Evolutionary conservation across 2,797 vertebrate species (phyloP).

Genomic region (Coregonus sp.): DNA sequence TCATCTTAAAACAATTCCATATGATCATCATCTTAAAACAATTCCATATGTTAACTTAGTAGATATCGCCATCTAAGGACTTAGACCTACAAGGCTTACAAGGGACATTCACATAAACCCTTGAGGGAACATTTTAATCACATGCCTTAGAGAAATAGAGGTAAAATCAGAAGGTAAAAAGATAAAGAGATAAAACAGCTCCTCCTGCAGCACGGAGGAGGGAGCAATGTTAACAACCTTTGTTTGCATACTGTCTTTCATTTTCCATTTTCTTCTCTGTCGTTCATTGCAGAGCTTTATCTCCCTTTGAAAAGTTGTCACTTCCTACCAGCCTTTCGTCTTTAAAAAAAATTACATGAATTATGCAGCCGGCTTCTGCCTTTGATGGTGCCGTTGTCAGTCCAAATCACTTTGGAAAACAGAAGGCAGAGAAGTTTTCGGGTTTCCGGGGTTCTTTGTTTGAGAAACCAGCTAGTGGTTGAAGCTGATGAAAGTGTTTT

Average conservation of each 20-base stretch:
- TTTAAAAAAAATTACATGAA: conserved; percentile 67
- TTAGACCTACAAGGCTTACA: too few species aligned
- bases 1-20: too few species aligned
- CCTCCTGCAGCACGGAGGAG: conserved; percentile 20
- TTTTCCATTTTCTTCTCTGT: conserved; percentile 46
- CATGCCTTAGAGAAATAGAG: conserved; percentile 1
- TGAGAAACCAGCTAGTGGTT: conserved; percentile 56
- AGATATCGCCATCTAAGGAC: too few species aligned
- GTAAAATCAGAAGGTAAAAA: conserved; percentile 20
- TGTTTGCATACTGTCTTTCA: conserved; percentile 44
- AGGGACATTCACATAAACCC: conserved; percentile 22
- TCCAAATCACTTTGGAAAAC: conserved; percentile 63
- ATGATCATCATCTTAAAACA: too few species aligned
- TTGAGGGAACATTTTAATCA: conserved; percentile 41
- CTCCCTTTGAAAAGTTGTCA: conserved; percentile 74
- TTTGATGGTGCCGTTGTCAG: conserved; percentile 67
- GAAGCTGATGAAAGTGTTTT: conserved; percentile 34
- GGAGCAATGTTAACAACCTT: conserved; percentile 46
- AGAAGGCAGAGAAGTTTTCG: conserved; percentile 39
- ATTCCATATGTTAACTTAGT: too few species aligned
- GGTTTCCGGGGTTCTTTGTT: conserved; percentile 38
- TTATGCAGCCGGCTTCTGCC: conserved; percentile 66
- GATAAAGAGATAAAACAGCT: conserved; percentile 49
- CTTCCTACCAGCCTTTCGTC: conserved; percentile 69
- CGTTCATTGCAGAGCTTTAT: conserved; percentile 65